A percentile compares a stretch with the other conserved stretches of the same genome.
phyloP scores from a whole-genome alignment of 2,888 invertebrate species.

The Achlya flavicornis region DNA sequence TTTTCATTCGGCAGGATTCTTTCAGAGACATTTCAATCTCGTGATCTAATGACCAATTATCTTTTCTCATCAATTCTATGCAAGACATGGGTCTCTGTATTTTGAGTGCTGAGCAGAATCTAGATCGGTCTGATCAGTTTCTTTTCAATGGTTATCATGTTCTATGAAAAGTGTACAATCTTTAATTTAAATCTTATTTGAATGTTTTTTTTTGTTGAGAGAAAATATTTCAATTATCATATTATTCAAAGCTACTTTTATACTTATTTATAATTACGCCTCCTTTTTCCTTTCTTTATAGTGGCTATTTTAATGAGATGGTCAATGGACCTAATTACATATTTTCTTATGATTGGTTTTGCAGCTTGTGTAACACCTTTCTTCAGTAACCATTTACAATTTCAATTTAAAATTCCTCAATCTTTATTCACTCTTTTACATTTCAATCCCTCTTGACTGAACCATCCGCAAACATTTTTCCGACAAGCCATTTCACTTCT shows the following conservation, averaged over 20 bases:
- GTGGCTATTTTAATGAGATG: not conserved
- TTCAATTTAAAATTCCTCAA: too few species aligned
- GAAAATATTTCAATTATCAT: not conserved
- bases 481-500: not conserved
- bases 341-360: not conserved
- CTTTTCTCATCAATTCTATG: slow-evolving; percentile 18
- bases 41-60: slow-evolving; percentile 40
- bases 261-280: not conserved
- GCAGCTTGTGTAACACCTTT: too few species aligned
- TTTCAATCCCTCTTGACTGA: not conserved
- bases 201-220: not conserved
- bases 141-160: not conserved
- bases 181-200: not conserved
- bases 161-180: not conserved
- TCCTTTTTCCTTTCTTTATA: not conserved
- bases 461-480: not conserved
- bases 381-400: too few species aligned
- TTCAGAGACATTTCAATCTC: slow-evolving; percentile 30
- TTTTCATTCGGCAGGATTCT: slow-evolving; percentile 24
- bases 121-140: not conserved
- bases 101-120: slow-evolving; percentile 6
- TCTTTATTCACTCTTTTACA: not conserved
- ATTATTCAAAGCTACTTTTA: not conserved
- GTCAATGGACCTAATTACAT: too few species aligned
- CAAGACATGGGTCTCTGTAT: slow-evolving; percentile 4